Evolutionary conservation across 1,140 invertebrate species (phyloP), one percentile per base, ranked within the genome.

Genomic region (Helicorthomorpha holstii): DNA sequence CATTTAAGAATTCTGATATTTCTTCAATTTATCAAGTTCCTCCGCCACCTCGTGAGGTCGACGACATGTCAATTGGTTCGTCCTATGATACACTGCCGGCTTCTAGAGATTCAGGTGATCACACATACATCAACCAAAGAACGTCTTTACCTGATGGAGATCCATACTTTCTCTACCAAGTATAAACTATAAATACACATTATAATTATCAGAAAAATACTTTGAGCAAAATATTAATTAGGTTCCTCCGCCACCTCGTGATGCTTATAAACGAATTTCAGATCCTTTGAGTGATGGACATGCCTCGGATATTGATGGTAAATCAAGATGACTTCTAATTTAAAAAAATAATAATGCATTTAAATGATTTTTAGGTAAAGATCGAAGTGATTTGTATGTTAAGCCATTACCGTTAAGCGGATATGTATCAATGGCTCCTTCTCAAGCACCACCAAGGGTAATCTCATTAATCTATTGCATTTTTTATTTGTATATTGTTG

Each of bases 1-100:
- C n/a, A n/a, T n/a, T 54, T 27, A 55, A 58, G 42, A 50, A 56
- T 34, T 42, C 53, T 4, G 50, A 54, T 48, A 48, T 50, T 1
- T 56, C 57, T 24, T 50, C 51, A 3, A 25, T 25, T 46, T 58
- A 58, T 38, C 55, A 58, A 48, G 57, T 55, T 19, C 57, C 57
- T 29, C 55, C 55, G 4, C 55, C 54, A 29, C 52, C 57, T n/a
- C 50, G 44, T 41, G 55, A 57, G n/a, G 14, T 54, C 16, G 48
- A 50, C 21, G 22, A 47, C 34, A 48, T 53, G 47, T 50, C 52
- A 19, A 41, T 53, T 24, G 48, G 48, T 25, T 41, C 34, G 10
- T 41, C 34, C 12, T 48, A 53, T 42, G 45, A 41, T 12, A 29
- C 46, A 21, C 45, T 24, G 10, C 16, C 45, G 21, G 12, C 45